These are phyloP conservation scores for Marronus borbonicus DNA, from an alignment of 2,888 invertebrate species.

Conservation along the genomic window DNA sequence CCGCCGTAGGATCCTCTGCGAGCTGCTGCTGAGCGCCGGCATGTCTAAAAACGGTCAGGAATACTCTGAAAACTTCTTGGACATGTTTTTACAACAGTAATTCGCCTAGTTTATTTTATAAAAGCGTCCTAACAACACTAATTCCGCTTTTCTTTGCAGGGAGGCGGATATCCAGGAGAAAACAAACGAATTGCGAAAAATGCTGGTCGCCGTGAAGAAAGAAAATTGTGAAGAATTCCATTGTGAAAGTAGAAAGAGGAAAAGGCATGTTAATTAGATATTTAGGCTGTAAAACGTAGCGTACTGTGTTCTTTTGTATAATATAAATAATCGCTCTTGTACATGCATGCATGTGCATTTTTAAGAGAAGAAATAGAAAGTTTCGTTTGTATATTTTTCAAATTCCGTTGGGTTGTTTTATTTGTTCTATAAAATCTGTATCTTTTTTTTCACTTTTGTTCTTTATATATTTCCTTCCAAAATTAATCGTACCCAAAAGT, in stretches of 20 bases:
- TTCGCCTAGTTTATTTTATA: not conserved
- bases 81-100: conserved; percentile 65
- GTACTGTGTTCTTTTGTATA: not conserved
- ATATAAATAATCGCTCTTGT: not conserved
- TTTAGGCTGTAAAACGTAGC: conserved; percentile 1
- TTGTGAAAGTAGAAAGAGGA: conserved; percentile 58
- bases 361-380: not conserved
- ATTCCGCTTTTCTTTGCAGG: conserved; percentile 59
- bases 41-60: conserved; percentile 63
- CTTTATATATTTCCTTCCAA: not conserved
- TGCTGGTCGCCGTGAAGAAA: conserved; percentile 66
- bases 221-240: conserved; percentile 64
- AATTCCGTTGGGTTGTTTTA: not conserved
- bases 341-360: not conserved
- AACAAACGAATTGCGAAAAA: conserved; percentile 64
- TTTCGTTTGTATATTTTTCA: not conserved
- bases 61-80: conserved; percentile 64
- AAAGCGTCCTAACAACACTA: conserved; percentile 32
- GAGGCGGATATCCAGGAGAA: conserved; percentile 63
- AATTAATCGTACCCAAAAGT: not conserved
- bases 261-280: conserved; percentile 17
- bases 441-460: not conserved
- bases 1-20: conserved; percentile 65
- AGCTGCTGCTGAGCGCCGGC: conserved; percentile 63
- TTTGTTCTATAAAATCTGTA: too few relatives aligned